phyloP scores from a whole-genome alignment of 2,113 vertebrate species.

The Rafetus swinhoei region DNA sequence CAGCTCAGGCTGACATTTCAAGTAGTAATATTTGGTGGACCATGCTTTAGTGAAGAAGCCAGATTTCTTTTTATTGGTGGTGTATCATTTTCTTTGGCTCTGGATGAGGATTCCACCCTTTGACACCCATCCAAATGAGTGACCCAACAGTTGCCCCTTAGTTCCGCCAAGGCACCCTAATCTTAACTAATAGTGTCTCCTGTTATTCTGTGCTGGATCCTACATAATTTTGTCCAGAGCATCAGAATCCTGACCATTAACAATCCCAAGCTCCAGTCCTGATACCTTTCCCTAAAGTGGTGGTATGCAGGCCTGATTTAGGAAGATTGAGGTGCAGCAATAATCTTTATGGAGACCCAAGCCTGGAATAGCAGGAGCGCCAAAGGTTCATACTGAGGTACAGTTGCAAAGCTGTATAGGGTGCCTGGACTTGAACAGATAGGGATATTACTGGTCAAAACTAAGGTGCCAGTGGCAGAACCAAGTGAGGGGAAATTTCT shows the following conservation, averaged over 20 bases:
- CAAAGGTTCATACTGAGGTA: background rate
- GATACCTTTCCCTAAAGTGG: background rate
- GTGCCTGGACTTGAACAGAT: background rate
- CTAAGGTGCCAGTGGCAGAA: background rate
- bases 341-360: background rate
- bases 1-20: background rate
- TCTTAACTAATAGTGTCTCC: background rate
- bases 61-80: background rate
- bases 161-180: background rate
- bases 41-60: background rate
- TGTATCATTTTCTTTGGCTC: background rate
- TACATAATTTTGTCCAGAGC: background rate
- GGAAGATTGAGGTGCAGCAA: slow-evolving; percentile 12
- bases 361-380: background rate
- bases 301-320: background rate
- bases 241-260: background rate
- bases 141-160: background rate
- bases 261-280: background rate
- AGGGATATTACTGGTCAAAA: background rate
- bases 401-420: background rate
- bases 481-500: background rate
- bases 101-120: background rate
- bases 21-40: background rate
- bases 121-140: background rate
- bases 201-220: background rate